phyloP scores from a whole-genome alignment of 2,113 vertebrate genomes.

The Saguinus midas region DNA sequence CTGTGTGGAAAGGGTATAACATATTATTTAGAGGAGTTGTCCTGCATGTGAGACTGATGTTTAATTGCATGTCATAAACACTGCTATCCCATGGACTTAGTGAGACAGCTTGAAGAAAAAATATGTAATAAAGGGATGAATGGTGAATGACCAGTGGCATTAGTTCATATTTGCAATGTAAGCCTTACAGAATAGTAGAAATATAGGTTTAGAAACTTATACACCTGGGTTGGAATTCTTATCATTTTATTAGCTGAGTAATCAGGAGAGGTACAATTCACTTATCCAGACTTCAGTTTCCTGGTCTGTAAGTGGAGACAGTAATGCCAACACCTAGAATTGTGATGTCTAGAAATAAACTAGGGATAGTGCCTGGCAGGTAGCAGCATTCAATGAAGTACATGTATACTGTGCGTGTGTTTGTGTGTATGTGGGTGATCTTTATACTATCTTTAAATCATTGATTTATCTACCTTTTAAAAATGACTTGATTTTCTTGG shows the following conservation, averaged over 20 bases:
- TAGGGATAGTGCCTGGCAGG: background rate
- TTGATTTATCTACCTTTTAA: background rate
- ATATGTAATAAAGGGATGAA: background rate
- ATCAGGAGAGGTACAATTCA: background rate
- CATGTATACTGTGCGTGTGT: background rate
- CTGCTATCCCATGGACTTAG: constrained; percentile 18
- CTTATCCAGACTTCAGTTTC: background rate
- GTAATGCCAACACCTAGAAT: background rate
- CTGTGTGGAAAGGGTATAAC: background rate
- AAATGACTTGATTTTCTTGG: background rate
- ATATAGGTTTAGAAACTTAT: background rate
- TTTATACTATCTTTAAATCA: background rate
- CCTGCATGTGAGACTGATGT: background rate
- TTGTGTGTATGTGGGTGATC: background rate
- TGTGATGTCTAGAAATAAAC: background rate
- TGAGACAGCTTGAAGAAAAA: constrained; percentile 14
- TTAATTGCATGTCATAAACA: constrained; percentile 45
- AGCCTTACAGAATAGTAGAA: background rate
- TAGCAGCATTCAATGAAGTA: background rate
- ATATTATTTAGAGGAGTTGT: background rate
- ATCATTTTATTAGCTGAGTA: background rate
- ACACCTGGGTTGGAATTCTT: background rate
- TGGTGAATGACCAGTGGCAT: background rate
- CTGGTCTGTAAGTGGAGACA: background rate
- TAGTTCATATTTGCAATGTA: background rate